Evolutionary conservation across 2,888 invertebrate genomes (phyloP), one percentile per base, ranked within the genome.

Genomic region (Patella caerulea): DNA sequence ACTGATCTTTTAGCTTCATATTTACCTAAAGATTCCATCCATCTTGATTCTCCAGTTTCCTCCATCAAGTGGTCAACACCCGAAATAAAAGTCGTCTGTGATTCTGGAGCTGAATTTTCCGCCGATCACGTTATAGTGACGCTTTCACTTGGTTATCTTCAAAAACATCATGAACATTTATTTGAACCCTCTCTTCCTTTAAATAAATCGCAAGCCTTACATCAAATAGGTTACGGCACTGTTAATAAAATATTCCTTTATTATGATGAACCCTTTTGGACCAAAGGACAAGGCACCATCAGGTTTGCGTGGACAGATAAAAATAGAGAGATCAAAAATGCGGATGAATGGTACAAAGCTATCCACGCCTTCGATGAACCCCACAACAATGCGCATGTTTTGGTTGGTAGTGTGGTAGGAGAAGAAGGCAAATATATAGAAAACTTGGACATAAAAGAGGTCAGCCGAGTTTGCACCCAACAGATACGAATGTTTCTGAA

Each of bases 81-180:
- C 7, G 93, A 65, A 65, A 14, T 79, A 15, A 59, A 78, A n/a
- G 75, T 87, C n/a, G 72, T 76, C 19, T 84, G 82, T 34, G 71
- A 59, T 19, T 77, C 82, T 77, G 86, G 85, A 24, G 78, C 83
- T 34, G 76, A 52, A 5, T 75, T 85, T 72, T 72, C 79, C 52
- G 95, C 95, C 0, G 96, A 96, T 90, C 96, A 96, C 86, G 95
- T 95, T 2, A 94, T 96, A 76, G 91, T 95, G 56, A 96, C 96
- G 0, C 93, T 96, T 72, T 95, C 96, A 0, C 92, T 96, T 12
- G 96, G 96, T 7, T 95, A 95, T 72, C 92, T 96, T 12, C 96
- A 96, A 90, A 94, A 94, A 84, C 94, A 95, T 87, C 94, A 95
- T 15, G 94, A 94, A 78, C 93, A 94, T 83, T 90, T 96, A 84